Evolutionary conservation across 1,140 invertebrate species (phyloP), one percentile per base, ranked within the genome.

Genomic region (Diachasmimorpha longicaudata): DNA sequence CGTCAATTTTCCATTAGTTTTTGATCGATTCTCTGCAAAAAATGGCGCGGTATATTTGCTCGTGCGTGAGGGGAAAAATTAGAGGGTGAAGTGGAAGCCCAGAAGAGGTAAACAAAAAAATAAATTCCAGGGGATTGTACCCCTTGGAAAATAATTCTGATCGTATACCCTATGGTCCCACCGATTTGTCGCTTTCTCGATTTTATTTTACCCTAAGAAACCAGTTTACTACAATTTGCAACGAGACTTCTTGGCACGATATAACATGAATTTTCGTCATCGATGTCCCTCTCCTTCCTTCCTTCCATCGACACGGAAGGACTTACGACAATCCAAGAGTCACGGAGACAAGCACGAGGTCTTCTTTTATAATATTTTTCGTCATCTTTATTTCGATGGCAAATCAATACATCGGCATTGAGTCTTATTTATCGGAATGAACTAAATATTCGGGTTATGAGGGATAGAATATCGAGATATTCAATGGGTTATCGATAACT

Each of bases 401-500:
- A 55, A 55, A 55, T 55, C 48, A 55, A 55, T 55, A 55, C 4
- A 55, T 55, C 48, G 48, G 48, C 48, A 55, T 55, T 55, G 9
- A 42, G 39, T 3, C 13, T 42, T 42, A 42, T 42, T 42, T 42
- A 42, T 13, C 11, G 39, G 11, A 1, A 13, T 42, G 39, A 10
- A 42, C 39, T 42, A 42, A 42, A 42, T 42, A 42, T 42, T 10
- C 39, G 39, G 31, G 2, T 31, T 42, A 11, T 42, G 39, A 42
- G 13, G 39, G 39, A 42, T 9, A 1, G 39, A 42, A 42, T 11
- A 4, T 10, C 3, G 9, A 42, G 13, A 3, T 1, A 42, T 42
- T 13, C 3, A 13, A 42, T 13, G 67, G 48, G 37, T 70, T 37
- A 31, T 21, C 19, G 16, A 31, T 19, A 63, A 82, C 85, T 89